phyloP scores from a whole-genome alignment of 2,113 vertebrate species.

The Lethenteron reissneri region DNA sequence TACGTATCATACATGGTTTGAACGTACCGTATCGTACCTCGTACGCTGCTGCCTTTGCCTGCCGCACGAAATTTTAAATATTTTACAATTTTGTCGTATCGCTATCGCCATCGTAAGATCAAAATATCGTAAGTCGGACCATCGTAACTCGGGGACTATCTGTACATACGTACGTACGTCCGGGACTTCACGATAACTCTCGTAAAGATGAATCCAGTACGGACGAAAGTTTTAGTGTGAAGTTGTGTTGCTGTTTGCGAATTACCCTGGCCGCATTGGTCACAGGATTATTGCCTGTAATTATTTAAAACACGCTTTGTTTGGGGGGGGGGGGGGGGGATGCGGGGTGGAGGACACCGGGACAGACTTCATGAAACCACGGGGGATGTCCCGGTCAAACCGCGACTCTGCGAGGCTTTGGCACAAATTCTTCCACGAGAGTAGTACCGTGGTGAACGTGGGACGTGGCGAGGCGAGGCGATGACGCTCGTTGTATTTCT shows the following conservation, averaged over 20 bases:
- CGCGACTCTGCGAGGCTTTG: not conserved
- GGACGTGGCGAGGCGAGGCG: not conserved
- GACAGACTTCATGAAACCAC: too few relatives aligned
- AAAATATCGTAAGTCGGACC: not conserved
- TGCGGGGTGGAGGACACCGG: too few relatives aligned
- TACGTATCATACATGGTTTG: too few relatives aligned
- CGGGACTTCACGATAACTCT: not conserved
- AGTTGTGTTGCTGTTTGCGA: too few relatives aligned
- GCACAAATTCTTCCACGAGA: too few relatives aligned
- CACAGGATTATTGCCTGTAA: too few relatives aligned
- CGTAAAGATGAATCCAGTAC: not conserved
- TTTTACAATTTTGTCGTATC: not conserved
- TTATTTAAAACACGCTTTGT: too few relatives aligned
- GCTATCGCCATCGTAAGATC: not conserved
- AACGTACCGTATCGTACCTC: not conserved
- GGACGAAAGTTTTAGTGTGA: too few relatives aligned
- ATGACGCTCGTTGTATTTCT: not conserved
- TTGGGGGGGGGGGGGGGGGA: too few relatives aligned
- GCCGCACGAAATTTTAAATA: too few relatives aligned
- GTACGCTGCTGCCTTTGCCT: too few relatives aligned
- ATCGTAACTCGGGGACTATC: not conserved
- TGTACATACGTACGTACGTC: not conserved
- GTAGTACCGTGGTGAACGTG: not conserved
- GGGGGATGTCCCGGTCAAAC: slow-evolving; percentile 6
- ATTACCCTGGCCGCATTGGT: too few relatives aligned